Evolutionary conservation across 2,888 invertebrate genomes (phyloP).

Genomic region (Thumatha senex): DNA sequence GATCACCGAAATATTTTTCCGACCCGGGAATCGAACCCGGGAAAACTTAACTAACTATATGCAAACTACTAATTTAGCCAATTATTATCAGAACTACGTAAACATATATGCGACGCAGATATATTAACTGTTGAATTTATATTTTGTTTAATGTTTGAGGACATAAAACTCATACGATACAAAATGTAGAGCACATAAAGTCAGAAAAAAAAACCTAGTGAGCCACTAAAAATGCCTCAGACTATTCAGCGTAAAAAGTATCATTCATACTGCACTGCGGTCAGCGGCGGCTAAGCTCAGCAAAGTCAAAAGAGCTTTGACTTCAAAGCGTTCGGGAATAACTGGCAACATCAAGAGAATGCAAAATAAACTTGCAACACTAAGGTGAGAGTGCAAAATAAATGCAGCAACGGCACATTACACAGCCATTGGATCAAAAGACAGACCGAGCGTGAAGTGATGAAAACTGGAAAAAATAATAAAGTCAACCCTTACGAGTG

Average conservation of each 20-base stretch:
- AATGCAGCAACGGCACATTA: slow-evolving; percentile 78
- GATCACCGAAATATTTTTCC: too few species aligned
- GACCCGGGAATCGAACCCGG: too few species aligned
- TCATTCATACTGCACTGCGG: slow-evolving; percentile 69
- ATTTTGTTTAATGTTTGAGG: too few species aligned
- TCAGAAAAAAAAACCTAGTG: slow-evolving; percentile 36
- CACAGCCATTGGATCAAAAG: slow-evolving; percentile 81
- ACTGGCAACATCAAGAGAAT: slow-evolving; percentile 73
- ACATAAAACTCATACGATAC: too few species aligned
- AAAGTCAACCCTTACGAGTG: slow-evolving; percentile 59
- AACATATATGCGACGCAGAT: too few species aligned
- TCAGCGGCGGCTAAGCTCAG: slow-evolving; percentile 64
- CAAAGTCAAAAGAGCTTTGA: slow-evolving; percentile 78
- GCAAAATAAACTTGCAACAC: slow-evolving; percentile 70
- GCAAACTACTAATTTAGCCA: too few species aligned
- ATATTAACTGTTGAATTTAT: too few species aligned
- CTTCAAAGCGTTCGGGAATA: slow-evolving; percentile 76
- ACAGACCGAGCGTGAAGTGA: slow-evolving; percentile 79
- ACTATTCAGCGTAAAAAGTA: slow-evolving; percentile 68
- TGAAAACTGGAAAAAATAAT: slow-evolving; percentile 80
- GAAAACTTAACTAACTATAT: too few species aligned
- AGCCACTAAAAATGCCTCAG: slow-evolving; percentile 44
- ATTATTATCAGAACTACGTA: too few species aligned
- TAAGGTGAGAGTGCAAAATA: slow-evolving; percentile 77
- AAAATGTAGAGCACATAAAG: slow-evolving; percentile 15